Percentiles rank a stretch among this genome's conserved stretches.
These are phyloP conservation scores for Euplexia lucipara DNA, from an alignment of 2,888 invertebrate species.

Conservation along the genomic window DNA sequence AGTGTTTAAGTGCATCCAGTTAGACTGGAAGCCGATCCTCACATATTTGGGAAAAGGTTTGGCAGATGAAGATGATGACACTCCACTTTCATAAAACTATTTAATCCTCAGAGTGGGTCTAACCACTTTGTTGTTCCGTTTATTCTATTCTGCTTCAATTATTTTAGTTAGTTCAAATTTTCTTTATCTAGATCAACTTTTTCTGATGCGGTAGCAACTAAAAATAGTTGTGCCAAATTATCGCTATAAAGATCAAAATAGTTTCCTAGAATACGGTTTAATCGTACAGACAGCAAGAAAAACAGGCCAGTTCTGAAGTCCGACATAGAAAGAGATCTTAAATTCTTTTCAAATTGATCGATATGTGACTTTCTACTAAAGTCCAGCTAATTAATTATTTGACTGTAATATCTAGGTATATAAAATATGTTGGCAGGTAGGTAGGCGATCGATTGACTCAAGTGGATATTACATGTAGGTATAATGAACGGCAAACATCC, in stretches of 20 bases:
- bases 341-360: constrained; percentile 29
- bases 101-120: background rate
- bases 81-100: background rate
- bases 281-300: constrained; percentile 13
- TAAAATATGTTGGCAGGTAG: constrained; percentile 42
- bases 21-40: no score
- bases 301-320: background rate
- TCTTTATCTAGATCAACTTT: constrained; percentile 47
- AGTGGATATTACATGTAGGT: constrained; percentile 58
- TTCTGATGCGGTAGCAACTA: constrained; percentile 12
- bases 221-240: constrained; percentile 47
- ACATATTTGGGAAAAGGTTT: no score
- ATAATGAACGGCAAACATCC: constrained; percentile 63
- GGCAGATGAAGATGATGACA: no score
- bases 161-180: constrained; percentile 9
- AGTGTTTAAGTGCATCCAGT: no score
- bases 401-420: constrained; percentile 20
- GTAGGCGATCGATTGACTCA: constrained; percentile 57
- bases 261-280: constrained; percentile 31
- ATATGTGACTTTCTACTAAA: constrained; percentile 48
- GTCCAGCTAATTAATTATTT: constrained; percentile 17
- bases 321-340: background rate
- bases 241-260: constrained; percentile 16
- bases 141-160: constrained; percentile 10
- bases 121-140: background rate